These are phyloP conservation scores for Calameuta pallipes DNA, from an alignment of 2,888 invertebrate species.

Conservation along the genomic window DNA sequence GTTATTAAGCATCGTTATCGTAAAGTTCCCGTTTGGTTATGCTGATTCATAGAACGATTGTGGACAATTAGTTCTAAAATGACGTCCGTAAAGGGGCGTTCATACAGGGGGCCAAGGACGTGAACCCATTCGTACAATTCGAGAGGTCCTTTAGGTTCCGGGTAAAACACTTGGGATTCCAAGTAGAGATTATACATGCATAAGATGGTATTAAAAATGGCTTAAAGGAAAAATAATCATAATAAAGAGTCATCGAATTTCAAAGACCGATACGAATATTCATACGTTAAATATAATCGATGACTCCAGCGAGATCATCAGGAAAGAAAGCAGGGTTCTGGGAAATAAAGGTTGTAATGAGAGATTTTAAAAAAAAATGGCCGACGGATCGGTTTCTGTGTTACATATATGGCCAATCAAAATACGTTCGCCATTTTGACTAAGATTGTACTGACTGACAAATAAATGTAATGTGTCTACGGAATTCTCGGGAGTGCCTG, in stretches of 20 bases:
- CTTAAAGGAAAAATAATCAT: not conserved
- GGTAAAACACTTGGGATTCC: conserved; percentile 1
- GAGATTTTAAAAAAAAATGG: not conserved
- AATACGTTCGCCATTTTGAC: not conserved
- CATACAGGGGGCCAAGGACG: conserved; percentile 15
- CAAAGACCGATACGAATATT: not conserved
- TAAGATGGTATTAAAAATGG: not conserved
- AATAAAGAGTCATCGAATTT: not conserved
- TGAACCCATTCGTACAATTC: conserved; percentile 1
- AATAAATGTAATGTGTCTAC: not conserved
- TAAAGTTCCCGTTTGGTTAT: not conserved
- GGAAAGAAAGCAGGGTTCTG: not conserved
- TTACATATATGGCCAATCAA: not conserved
- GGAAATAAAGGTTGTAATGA: not conserved
- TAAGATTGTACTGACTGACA: not conserved
- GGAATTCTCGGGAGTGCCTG: not conserved
- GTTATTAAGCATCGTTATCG: not conserved
- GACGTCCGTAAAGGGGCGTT: conserved; percentile 3
- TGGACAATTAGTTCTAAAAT: conserved; percentile 13
- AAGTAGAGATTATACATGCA: not conserved
- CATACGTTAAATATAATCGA: not conserved
- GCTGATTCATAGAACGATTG: conserved; percentile 19
- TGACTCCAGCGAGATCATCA: not conserved
- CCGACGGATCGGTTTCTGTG: not conserved
- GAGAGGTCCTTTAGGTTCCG: conserved; percentile 17